Evolutionary conservation across 2,113 vertebrate species (phyloP).

Genomic region (Chinchilla lanigera): DNA sequence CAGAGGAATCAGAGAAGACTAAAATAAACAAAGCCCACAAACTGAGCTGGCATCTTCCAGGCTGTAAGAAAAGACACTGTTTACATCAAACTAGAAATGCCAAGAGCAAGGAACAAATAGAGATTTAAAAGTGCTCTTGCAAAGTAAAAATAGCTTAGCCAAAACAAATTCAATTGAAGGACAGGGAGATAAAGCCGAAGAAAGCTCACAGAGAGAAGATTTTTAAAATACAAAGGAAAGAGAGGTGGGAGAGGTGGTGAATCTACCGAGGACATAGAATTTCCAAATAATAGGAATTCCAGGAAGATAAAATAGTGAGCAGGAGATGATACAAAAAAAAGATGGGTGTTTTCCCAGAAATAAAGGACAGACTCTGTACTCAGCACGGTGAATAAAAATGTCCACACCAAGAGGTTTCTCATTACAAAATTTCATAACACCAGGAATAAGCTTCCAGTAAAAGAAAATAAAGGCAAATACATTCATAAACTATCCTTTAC

Average conservation of each 20-base stretch:
- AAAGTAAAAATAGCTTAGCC: slow-evolving; percentile 29
- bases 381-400: background rate
- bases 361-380: background rate
- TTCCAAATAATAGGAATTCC: slow-evolving; percentile 31
- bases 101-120: background rate
- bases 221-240: background rate
- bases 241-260: background rate
- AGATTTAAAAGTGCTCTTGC: background rate
- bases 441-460: background rate
- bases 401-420: background rate
- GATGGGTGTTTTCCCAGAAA: slow-evolving; percentile 2
- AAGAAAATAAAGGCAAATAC: background rate
- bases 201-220: background rate
- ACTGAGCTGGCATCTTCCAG: background rate
- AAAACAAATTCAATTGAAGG: slow-evolving; percentile 3
- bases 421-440: background rate
- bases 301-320: background rate
- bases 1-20: background rate
- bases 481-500: background rate
- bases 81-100: background rate
- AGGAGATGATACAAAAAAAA: slow-evolving; percentile 47
- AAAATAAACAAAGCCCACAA: slow-evolving; percentile 37
- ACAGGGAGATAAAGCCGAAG: background rate
- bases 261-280: background rate
- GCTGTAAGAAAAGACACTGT: background rate